These are phyloP conservation scores for Ophiothrix spiculata DNA, from an alignment of 35 echinoderm and acorn worm genomes.

Conservation along the genomic window DNA sequence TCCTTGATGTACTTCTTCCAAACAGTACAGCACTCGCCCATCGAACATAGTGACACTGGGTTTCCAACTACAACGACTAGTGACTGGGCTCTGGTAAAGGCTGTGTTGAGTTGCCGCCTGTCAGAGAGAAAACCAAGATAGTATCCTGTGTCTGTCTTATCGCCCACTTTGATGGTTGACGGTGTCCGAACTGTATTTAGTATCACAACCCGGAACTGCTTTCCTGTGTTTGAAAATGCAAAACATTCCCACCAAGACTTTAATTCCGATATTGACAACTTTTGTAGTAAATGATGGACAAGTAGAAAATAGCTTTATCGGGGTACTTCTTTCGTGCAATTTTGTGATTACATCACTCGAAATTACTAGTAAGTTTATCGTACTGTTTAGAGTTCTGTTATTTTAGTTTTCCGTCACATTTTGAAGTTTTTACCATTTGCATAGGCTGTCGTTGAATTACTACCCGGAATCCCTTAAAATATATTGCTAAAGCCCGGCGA, in stretches of 20 bases:
- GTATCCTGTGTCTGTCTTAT: conserved; percentile 15
- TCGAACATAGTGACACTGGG: conserved; percentile 67
- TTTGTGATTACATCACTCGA: neutral
- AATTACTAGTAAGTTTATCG: neutral
- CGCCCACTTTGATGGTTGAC: conserved; percentile 10
- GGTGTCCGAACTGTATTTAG: conserved; percentile 53
- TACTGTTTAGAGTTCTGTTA: neutral
- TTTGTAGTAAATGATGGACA: neutral
- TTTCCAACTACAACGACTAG: conserved; percentile 72
- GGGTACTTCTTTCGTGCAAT: neutral
- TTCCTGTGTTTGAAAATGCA: conserved; percentile 41
- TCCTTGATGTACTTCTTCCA: conserved; percentile 70
- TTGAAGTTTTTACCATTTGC: too few species aligned
- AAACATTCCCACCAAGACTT: neutral
- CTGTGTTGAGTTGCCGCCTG: conserved; percentile 70
- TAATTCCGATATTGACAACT: neutral
- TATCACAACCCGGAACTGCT: conserved; percentile 78
- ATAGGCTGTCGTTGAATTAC: too few species aligned
- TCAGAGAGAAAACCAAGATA: conserved; percentile 85
- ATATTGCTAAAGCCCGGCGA: neutral
- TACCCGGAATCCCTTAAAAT: too few species aligned
- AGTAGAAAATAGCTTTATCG: neutral
- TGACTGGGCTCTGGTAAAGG: conserved; percentile 74
- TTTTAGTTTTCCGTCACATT: neutral
- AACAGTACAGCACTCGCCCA: conserved; percentile 57